phyloP scores from a whole-genome alignment of 2,888 invertebrate genomes.

The Drosophila bunnanda region DNA sequence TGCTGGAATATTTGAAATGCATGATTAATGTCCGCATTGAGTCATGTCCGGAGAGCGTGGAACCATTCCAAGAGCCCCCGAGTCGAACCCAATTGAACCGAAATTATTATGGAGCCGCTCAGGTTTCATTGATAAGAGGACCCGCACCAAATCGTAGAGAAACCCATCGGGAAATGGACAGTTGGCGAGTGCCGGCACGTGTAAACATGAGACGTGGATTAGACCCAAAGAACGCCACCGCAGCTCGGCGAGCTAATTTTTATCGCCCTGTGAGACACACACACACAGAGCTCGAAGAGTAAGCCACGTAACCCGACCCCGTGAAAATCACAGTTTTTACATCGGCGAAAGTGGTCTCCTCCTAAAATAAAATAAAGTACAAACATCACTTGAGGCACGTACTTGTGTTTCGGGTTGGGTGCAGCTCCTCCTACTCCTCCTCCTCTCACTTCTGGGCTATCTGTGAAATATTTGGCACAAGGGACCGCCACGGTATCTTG shows the following conservation, averaged over 20 bases:
- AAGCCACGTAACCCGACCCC: constrained; percentile 48
- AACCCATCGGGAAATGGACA: constrained; percentile 19
- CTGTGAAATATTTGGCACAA: constrained; percentile 44
- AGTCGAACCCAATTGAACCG: constrained; percentile 38
- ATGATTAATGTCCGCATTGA: constrained; percentile 52
- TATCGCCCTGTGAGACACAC: constrained; percentile 38
- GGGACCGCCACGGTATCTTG: constrained; percentile 17
- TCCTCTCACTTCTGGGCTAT: constrained; percentile 21
- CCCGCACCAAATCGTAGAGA: not conserved
- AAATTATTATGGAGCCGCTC: constrained; percentile 22
- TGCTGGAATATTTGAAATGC: constrained; percentile 29
- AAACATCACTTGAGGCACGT: constrained; percentile 27
- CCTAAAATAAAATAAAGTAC: constrained; percentile 6
- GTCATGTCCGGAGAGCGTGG: constrained; percentile 49
- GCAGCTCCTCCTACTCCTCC: not conserved
- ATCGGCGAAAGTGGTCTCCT: constrained; percentile 24
- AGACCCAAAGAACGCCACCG: constrained; percentile 18
- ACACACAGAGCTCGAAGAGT: constrained; percentile 24
- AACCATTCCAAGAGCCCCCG: constrained; percentile 33
- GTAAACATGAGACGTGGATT: constrained; percentile 53
- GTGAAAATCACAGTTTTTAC: constrained; percentile 28
- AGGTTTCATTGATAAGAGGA: constrained; percentile 37
- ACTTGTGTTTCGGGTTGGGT: constrained; percentile 27
- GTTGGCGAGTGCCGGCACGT: constrained; percentile 35
- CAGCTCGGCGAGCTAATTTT: constrained; percentile 44